Conservation (phyloP, 2,888 invertebrate genomes). For the Ptycholaimellus sp. region DNA sequence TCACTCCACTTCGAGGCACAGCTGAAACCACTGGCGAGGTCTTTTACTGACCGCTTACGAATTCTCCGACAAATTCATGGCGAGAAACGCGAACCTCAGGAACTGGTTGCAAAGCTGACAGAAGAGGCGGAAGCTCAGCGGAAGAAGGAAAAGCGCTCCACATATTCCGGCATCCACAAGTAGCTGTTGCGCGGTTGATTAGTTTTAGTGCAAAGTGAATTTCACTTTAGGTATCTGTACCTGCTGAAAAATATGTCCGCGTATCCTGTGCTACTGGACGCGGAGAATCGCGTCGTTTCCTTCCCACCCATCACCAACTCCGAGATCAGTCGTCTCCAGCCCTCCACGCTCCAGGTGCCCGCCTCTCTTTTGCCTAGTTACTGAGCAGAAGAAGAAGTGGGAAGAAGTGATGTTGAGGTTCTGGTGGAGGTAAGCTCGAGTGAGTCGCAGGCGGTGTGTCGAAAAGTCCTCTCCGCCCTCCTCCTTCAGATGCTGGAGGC, state of each 20-base stretch:
- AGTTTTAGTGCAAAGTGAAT: no score
- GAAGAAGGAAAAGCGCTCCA: neutral
- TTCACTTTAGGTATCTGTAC: neutral
- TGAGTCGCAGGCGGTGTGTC: neutral
- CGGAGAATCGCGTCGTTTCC: neutral
- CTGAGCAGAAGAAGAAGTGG: no score
- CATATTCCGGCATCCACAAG: neutral
- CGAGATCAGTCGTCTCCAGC: neutral
- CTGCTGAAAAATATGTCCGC: neutral
- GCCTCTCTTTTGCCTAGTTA: no score
- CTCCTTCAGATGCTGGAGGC: neutral
- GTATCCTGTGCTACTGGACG: neutral
- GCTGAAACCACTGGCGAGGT: no score
- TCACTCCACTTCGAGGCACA: no score
- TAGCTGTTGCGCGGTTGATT: neutral
- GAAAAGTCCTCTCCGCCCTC: neutral
- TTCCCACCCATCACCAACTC: neutral
- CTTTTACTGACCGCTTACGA: no score
- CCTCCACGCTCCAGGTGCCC: no score
- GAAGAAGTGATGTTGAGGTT: neutral
- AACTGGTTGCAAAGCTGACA: neutral
- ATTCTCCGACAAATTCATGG: no score
- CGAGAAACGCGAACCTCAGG: no score
- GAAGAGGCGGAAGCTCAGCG: neutral
- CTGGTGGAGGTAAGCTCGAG: neutral